These are phyloP conservation scores for Entomyzon cyanotis DNA, from an alignment of 2,113 vertebrate species.

Conservation along the genomic window DNA sequence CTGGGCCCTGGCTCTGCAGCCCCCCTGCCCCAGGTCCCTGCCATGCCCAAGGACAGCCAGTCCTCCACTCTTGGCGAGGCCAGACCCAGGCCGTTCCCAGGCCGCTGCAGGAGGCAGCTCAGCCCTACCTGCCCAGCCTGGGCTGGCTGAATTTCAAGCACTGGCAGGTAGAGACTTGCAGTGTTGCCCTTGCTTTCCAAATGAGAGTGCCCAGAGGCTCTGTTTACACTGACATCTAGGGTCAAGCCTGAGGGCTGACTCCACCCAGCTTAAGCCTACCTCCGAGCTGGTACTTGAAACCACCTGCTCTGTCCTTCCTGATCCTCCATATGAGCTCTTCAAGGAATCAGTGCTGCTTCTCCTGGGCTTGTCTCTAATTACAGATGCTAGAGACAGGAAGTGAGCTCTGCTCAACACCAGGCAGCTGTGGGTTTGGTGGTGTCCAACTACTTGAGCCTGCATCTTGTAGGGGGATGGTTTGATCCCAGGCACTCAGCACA, in stretches of 20 bases:
- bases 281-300: neutral
- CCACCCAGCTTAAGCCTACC: neutral
- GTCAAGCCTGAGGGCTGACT: neutral
- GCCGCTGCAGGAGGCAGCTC: neutral
- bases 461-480: neutral
- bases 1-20: neutral
- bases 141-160: neutral
- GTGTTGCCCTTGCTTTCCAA: neutral
- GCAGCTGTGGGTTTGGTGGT: neutral
- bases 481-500: neutral
- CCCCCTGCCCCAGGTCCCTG: fast-evolving
- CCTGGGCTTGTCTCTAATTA: neutral
- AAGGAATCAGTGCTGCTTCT: neutral
- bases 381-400: neutral
- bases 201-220: neutral
- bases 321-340: neutral
- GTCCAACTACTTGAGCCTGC: neutral
- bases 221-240: neutral
- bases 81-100: neutral
- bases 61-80: fast-evolving
- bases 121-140: neutral
- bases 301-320: neutral
- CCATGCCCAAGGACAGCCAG: neutral
- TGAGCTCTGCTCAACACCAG: neutral
- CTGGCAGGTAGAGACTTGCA: neutral